Evolutionary conservation across 2,797 vertebrate genomes (phyloP).

Genomic region (Acomys russatus): DNA sequence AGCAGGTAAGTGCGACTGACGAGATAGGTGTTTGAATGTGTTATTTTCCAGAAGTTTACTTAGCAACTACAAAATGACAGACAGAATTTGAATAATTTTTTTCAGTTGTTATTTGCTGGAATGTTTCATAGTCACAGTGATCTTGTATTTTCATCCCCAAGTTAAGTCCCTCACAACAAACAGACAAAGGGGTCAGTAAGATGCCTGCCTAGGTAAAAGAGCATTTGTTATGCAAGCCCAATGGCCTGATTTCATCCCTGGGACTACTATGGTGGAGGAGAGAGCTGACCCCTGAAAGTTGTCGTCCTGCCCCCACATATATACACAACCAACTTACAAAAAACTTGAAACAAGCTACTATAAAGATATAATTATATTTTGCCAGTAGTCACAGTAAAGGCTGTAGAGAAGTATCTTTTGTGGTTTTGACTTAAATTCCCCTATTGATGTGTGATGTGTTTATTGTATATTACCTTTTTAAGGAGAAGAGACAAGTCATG

Average conservation of each 20-base stretch:
- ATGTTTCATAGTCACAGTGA: conserved; percentile 29
- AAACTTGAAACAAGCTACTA: no score
- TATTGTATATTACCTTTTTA: not conserved
- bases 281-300: no score
- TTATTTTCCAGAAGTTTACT: conserved; percentile 46
- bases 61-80: not conserved
- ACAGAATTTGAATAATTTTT: conserved; percentile 56
- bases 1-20: conserved; percentile 88
- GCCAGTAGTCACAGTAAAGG: not conserved
- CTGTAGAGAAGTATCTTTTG: not conserved
- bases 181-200: no score
- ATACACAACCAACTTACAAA: no score
- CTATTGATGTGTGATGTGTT: not conserved
- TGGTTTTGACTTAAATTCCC: not conserved
- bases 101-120: conserved; percentile 19
- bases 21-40: not conserved
- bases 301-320: no score
- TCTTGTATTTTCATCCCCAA: not conserved
- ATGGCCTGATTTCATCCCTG: no score
- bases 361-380: conserved; percentile 6
- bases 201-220: no score
- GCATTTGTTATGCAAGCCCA: no score
- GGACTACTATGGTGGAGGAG: no score
- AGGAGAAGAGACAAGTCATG: not conserved
- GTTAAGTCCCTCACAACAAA: no score